Percentiles rank a stretch among this genome's conserved stretches.
These are phyloP conservation scores for Brachionus rubens DNA, from an alignment of 1,140 invertebrate species.

Conservation along the genomic window DNA sequence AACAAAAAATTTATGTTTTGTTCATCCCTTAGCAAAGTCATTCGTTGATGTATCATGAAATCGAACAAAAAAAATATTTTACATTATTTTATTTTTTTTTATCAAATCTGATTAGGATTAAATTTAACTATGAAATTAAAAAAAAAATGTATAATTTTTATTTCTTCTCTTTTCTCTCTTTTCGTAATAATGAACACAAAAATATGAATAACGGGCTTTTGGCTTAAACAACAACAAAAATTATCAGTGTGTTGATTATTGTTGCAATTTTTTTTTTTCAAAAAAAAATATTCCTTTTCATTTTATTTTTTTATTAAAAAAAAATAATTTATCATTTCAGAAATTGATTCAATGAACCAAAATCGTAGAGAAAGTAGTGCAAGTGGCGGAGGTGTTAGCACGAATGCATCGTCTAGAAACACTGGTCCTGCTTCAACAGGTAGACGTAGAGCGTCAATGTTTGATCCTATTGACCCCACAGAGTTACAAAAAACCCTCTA, in stretches of 20 bases:
- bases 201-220: too few species aligned
- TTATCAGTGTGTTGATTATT: background rate
- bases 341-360: slow-evolving; percentile 23
- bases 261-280: too few species aligned
- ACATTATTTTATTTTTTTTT: background rate
- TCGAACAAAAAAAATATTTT: background rate
- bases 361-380: slow-evolving; percentile 12
- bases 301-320: background rate
- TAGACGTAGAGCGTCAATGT: slow-evolving; percentile 39
- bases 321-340: background rate
- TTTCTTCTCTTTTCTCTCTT: background rate
- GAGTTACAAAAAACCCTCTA: slow-evolving; percentile 42
- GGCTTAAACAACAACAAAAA: too few species aligned
- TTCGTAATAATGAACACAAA: too few species aligned
- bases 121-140: slow-evolving; percentile 17
- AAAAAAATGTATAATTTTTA: slow-evolving; percentile 8
- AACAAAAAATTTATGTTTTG: too few species aligned
- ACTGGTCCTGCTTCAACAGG: background rate
- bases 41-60: slow-evolving; percentile 30
- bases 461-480: slow-evolving; percentile 44
- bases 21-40: background rate
- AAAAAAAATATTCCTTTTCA: background rate
- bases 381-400: too few species aligned
- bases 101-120: slow-evolving; percentile 39
- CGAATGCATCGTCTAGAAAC: background rate